Evolutionary conservation across 2,888 invertebrate genomes (phyloP).

Genomic region (Patella caerulea): DNA sequence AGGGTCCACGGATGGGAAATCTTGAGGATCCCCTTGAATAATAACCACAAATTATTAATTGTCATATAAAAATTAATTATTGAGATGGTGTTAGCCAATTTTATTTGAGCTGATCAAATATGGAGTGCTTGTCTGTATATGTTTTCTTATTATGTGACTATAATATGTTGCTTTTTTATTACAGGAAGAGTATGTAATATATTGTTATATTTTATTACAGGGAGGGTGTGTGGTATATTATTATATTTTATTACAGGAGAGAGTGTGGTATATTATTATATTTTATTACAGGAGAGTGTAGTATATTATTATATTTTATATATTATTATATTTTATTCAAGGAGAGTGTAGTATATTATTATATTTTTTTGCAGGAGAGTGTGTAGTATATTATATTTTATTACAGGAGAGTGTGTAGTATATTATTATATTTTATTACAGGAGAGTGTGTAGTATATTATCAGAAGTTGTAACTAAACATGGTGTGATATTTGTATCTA

Average conservation of each 20-base stretch:
- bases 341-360: constrained; percentile 76
- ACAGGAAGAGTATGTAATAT: background rate
- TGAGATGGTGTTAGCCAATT: background rate
- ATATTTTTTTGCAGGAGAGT: constrained; percentile 85
- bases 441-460: constrained; percentile 76
- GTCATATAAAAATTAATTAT: background rate
- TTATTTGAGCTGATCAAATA: too few relatives aligned
- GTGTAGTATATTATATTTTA: constrained; percentile 78
- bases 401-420: too few relatives aligned
- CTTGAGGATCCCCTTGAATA: too few relatives aligned
- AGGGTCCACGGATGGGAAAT: too few relatives aligned
- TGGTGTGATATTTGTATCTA: constrained; percentile 92
- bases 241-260: constrained; percentile 76
- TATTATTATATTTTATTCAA: constrained; percentile 68
- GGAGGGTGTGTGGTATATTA: too few relatives aligned
- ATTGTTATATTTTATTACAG: too few relatives aligned
- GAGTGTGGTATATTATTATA: constrained; percentile 70
- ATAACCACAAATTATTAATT: too few relatives aligned
- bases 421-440: constrained; percentile 68
- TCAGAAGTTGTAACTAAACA: constrained; percentile 83
- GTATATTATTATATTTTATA: constrained; percentile 79
- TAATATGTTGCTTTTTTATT: constrained; percentile 7
- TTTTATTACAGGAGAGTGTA: constrained; percentile 88
- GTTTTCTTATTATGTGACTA: constrained; percentile 36
- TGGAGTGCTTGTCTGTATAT: background rate